phyloP scores from a whole-genome alignment of 2,797 vertebrate genomes.

The Danionella dracula region DNA sequence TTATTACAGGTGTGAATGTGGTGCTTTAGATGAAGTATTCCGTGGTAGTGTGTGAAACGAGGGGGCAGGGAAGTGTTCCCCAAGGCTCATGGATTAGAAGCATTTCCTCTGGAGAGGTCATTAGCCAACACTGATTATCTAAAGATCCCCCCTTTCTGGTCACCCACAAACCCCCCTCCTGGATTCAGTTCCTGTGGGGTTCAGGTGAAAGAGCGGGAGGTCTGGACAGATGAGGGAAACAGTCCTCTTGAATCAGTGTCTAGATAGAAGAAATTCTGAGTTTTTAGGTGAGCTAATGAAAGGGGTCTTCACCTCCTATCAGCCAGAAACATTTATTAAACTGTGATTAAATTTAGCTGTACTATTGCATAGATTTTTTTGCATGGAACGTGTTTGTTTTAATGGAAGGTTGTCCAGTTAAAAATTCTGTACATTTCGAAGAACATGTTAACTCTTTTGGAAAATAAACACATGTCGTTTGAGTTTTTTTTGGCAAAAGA shows the following conservation, averaged over 20 bases:
- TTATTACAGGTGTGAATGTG: no score
- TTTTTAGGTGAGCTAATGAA: no score
- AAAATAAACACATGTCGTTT: no score
- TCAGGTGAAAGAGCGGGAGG: slow-evolving; percentile 15
- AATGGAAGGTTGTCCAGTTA: no score
- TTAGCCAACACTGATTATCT: slow-evolving; percentile 65
- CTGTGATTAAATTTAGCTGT: no score
- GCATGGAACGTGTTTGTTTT: no score
- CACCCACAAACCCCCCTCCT: not conserved
- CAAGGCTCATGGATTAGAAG: slow-evolving; percentile 56
- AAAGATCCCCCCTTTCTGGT: slow-evolving; percentile 36
- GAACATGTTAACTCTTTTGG: no score
- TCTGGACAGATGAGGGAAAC: not conserved
- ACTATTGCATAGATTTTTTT: no score
- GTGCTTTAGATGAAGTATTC: slow-evolving; percentile 21
- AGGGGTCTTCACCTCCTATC: no score
- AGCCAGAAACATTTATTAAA: no score
- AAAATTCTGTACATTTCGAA: no score
- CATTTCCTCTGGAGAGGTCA: slow-evolving; percentile 68
- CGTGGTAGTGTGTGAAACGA: slow-evolving; percentile 1
- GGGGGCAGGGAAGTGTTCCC: slow-evolving; percentile 8
- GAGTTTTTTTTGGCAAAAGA: no score
- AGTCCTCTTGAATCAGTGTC: slow-evolving; percentile 34
- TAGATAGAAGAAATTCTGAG: not conserved
- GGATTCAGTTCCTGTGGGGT: slow-evolving; percentile 20